These are phyloP conservation scores for Globodera rostochiensis DNA, from an alignment of 1,140 invertebrate genomes.

Conservation along the genomic window DNA sequence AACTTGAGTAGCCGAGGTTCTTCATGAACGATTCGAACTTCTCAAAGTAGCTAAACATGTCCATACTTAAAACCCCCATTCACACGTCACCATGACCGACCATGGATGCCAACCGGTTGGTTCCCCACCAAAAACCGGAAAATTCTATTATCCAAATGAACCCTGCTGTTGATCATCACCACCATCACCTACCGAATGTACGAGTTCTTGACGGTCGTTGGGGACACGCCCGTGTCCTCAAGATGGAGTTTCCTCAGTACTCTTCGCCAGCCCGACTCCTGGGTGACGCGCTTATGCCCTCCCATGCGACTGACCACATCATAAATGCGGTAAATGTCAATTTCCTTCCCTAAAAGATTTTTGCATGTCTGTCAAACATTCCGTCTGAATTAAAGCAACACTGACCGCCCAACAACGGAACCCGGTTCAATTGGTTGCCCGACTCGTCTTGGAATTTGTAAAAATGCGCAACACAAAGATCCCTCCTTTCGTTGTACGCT, in stretches of 20 bases:
- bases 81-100: too few relatives aligned
- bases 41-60: slow-evolving; percentile 40
- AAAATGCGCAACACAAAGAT: slow-evolving; percentile 43
- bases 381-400: not conserved
- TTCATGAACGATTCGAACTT: slow-evolving; percentile 48
- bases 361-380: not conserved
- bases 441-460: slow-evolving; percentile 45
- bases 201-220: slow-evolving; percentile 35
- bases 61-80: too few relatives aligned
- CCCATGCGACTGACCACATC: slow-evolving; percentile 38
- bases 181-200: slow-evolving; percentile 23
- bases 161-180: slow-evolving; percentile 1
- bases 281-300: slow-evolving; percentile 38
- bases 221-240: slow-evolving; percentile 29
- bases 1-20: slow-evolving; percentile 41
- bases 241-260: slow-evolving; percentile 36
- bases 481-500: slow-evolving; percentile 35
- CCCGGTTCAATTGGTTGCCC: slow-evolving; percentile 34
- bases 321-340: slow-evolving; percentile 43
- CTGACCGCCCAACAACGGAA: slow-evolving; percentile 37
- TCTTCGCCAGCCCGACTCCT: slow-evolving; percentile 31
- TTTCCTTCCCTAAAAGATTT: slow-evolving; percentile 32
- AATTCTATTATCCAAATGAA: too few relatives aligned
- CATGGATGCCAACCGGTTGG: too few relatives aligned
- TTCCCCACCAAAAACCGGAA: too few relatives aligned